phyloP scores from a whole-genome alignment of 2,888 invertebrate species.

The Homarus gammarus region DNA sequence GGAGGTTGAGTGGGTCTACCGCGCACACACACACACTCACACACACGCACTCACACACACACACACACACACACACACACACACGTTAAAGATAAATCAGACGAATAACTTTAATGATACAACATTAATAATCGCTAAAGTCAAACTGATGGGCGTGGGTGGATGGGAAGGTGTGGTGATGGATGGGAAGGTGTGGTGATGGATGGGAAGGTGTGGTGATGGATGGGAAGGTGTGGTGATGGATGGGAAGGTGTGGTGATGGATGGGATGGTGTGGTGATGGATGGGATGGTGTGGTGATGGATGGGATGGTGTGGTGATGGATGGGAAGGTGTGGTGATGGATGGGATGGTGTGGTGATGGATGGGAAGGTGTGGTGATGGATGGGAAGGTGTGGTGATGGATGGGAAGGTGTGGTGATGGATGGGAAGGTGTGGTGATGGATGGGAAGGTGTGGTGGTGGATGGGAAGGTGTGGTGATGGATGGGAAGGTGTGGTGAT shows the following conservation, averaged over 20 bases:
- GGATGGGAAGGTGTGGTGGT: background rate
- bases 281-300: no score
- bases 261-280: background rate
- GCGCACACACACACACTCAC: conserved; percentile 1
- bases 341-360: no score
- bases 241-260: background rate
- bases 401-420: background rate
- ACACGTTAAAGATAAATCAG: background rate
- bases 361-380: background rate
- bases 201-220: no score
- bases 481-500: background rate
- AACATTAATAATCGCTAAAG: no score
- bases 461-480: background rate
- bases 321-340: no score
- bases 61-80: background rate
- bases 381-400: background rate
- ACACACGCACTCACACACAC: conserved; percentile 8
- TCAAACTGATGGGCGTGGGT: no score
- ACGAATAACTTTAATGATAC: no score
- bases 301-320: no score
- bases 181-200: no score
- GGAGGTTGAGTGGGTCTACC: no score
- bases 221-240: no score
- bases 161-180: background rate
- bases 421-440: conserved; percentile 5